Evolutionary conservation across 30 jellyfish, hydroid and myxozoan genomes (phyloP).

Genomic region (Rhopilema esculentum): DNA sequence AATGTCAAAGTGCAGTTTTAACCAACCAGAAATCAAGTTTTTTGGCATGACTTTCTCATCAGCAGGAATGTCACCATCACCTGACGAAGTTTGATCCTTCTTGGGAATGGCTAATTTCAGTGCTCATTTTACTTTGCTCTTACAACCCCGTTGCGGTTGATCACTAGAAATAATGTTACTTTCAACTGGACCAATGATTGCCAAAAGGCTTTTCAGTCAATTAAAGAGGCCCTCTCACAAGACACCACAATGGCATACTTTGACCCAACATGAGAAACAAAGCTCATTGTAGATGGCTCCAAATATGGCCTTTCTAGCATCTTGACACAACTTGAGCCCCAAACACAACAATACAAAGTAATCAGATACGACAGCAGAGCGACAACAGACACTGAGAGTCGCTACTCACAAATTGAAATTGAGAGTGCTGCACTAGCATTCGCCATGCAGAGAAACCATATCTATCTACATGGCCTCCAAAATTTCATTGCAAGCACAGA

Average conservation of each 20-base stretch:
- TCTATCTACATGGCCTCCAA: constrained; percentile 53
- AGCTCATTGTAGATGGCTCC: constrained; percentile 48
- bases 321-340: constrained; percentile 13
- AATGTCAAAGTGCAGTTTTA: constrained; percentile 63
- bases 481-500: constrained; percentile 26
- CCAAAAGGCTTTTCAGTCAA: constrained; percentile 32
- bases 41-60: constrained; percentile 55
- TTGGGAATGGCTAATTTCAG: constrained; percentile 57
- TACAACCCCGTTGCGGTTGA: constrained; percentile 38
- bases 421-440: constrained; percentile 59
- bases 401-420: constrained; percentile 30
- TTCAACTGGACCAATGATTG: constrained; percentile 39
- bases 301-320: constrained; percentile 31
- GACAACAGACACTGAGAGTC: constrained; percentile 17
- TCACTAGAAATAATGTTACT: constrained; percentile 36
- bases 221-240: constrained; percentile 19
- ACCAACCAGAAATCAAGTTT: constrained; percentile 59
- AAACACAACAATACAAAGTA: not conserved
- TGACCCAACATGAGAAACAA: constrained; percentile 43
- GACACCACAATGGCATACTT: constrained; percentile 33
- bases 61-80: constrained; percentile 74
- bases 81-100: constrained; percentile 65
- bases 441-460: constrained; percentile 48
- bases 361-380: constrained; percentile 31
- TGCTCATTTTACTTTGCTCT: constrained; percentile 34